Evolutionary conservation across 2,888 invertebrate species (phyloP), one percentile per base, ranked within the genome.

Genomic region (Melanostoma mellinum): DNA sequence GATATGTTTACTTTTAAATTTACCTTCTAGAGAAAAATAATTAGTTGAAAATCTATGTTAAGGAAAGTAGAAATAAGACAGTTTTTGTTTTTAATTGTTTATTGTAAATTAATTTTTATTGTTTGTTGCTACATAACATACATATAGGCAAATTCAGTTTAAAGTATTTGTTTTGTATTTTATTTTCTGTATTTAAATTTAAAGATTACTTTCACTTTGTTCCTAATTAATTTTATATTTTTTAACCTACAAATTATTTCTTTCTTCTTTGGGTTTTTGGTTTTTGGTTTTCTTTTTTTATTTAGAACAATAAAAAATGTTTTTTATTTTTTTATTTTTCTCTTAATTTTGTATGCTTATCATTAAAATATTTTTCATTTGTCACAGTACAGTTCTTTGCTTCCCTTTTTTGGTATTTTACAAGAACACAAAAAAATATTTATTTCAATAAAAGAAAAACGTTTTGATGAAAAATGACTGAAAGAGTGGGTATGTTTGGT

Each of bases 371-470:
- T 85, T 80, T 85, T 85, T 85, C 75, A 80, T 85, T 80, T 85
- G 85, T 85, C 85, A 85, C 85, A 85, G 85, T 85, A 85, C 85
- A 85, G 85, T 85, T 85, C 85, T 85, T 85, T 85, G 85, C 85
- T 85, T 85, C 85, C 85, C 85, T 85, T 85, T 58, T 85, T 85
- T 85, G 80, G 85, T 85, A 80, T 85, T 85, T 85, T 85, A 85
- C 85, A 85, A 85, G 78, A 84, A 82, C 82, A 82, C 50, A 82
- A 84, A 69, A 52, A 68, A 63, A 61, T 20, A 63, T 63, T 46
- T 73, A 82, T 40, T 50, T 71, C 32, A 58, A 72, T 52, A 46
- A 72, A 61, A 73, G 20, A 30, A 73, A 63, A 53, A 38, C 40
- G 33, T 60, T 53, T 55, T 74, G 67, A 78, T 77, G 77, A 78